Percentiles rank a stretch among this genome's conserved stretches.
phyloP scores from a whole-genome alignment of 2,113 vertebrate genomes.

The Sphyrna mokarran region DNA sequence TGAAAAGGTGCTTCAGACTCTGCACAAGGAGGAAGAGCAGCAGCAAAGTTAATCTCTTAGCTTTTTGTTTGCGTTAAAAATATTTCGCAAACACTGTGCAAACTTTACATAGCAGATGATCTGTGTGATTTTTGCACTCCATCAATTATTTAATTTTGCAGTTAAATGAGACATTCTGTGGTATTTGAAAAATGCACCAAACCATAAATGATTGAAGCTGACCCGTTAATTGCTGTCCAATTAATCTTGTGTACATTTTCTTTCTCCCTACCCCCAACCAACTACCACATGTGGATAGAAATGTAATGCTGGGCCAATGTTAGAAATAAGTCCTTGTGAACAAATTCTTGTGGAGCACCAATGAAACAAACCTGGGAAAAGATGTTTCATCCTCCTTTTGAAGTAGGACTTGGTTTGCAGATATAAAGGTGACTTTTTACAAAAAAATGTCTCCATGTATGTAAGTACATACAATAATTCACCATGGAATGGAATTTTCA shows the following conservation, averaged over 20 bases:
- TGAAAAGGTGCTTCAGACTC: slow-evolving; percentile 10
- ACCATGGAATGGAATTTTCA: not conserved
- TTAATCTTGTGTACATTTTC: not conserved
- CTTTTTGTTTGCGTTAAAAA: not conserved
- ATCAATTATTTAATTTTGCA: not conserved
- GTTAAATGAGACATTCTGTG: not conserved
- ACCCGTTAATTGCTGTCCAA: not conserved
- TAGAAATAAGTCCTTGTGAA: not conserved
- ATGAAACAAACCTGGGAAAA: not conserved
- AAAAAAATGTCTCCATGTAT: not conserved
- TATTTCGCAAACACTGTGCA: not conserved
- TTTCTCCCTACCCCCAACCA: not conserved
- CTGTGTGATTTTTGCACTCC: not conserved
- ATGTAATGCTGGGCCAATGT: not conserved
- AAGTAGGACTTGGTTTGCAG: not conserved
- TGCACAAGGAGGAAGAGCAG: not conserved
- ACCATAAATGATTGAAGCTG: not conserved
- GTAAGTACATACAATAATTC: not conserved
- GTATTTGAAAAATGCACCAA: not conserved
- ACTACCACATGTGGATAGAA: not conserved
- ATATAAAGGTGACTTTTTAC: not conserved
- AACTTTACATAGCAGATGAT: not conserved
- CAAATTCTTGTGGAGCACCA: not conserved
- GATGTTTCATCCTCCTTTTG: not conserved
- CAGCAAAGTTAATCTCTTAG: not conserved